Evolutionary conservation across 2,888 invertebrate species (phyloP).

Genomic region (Trisateles emortualis): DNA sequence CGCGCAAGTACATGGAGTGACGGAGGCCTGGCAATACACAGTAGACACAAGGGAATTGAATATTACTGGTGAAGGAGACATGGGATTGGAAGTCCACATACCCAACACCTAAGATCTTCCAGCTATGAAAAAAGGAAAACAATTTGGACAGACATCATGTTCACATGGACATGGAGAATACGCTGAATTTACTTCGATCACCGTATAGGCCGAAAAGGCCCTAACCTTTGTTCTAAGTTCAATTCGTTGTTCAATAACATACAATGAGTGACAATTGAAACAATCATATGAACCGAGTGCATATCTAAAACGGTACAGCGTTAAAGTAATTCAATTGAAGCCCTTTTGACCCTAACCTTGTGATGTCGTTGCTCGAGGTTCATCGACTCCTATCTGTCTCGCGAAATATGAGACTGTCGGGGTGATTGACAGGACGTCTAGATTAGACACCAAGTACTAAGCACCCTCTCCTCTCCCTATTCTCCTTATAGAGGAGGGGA

Average conservation of each 20-base stretch:
- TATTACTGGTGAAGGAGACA: too few relatives aligned
- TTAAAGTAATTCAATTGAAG: constrained; percentile 60
- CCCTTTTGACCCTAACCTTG: constrained; percentile 76
- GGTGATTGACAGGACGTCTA: neutral
- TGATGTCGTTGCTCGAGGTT: constrained; percentile 64
- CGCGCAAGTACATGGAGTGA: too few relatives aligned
- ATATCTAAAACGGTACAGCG: constrained; percentile 28
- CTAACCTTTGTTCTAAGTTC: neutral
- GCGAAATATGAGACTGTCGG: constrained; percentile 13
- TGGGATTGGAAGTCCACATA: too few relatives aligned
- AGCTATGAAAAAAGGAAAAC: too few relatives aligned
- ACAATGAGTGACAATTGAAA: constrained; percentile 45
- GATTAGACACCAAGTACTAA: too few relatives aligned
- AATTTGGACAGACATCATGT: too few relatives aligned
- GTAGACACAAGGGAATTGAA: too few relatives aligned
- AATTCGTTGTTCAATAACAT: constrained; percentile 26
- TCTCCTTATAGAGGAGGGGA: too few relatives aligned
- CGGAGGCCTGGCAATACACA: too few relatives aligned
- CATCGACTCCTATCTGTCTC: constrained; percentile 21
- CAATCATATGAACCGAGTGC: constrained; percentile 31
- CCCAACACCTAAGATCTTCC: too few relatives aligned
- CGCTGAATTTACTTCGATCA: neutral
- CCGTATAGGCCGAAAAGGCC: neutral
- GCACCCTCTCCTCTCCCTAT: too few relatives aligned
- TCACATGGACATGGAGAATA: too few relatives aligned